phyloP scores from a whole-genome alignment of 2,797 vertebrate species.

The Lithobates sylvaticus region DNA sequence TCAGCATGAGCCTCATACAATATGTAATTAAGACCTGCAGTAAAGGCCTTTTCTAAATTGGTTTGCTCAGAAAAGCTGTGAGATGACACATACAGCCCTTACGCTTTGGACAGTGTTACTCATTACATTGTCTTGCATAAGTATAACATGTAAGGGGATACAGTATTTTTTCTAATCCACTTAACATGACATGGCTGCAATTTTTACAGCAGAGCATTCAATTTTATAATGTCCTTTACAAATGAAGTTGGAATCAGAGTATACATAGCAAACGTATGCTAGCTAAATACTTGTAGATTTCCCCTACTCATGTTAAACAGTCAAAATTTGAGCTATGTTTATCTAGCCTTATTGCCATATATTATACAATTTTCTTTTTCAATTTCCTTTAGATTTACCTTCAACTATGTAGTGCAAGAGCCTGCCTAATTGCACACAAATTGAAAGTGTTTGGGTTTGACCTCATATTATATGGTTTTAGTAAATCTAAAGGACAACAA shows the following conservation, averaged over 20 bases:
- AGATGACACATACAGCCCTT: slow-evolving; percentile 25
- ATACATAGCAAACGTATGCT: too few species aligned
- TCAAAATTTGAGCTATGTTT: too few species aligned
- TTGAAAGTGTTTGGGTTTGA: too few species aligned
- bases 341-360: too few species aligned
- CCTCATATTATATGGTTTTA: too few species aligned
- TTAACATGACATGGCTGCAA: not conserved
- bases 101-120: not conserved
- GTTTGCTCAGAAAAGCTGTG: slow-evolving; percentile 31
- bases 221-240: not conserved
- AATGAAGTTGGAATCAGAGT: not conserved
- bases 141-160: not conserved
- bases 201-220: not conserved
- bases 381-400: too few species aligned
- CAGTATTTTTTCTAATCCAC: not conserved
- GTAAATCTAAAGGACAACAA: too few species aligned
- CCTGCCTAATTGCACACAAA: too few species aligned
- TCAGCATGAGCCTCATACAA: slow-evolving; percentile 29
- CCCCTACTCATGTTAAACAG: too few species aligned
- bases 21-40: slow-evolving; percentile 53
- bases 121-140: slow-evolving; percentile 2
- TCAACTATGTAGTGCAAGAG: too few species aligned
- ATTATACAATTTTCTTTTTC: too few species aligned
- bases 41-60: slow-evolving; percentile 38
- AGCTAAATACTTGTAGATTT: too few species aligned